phyloP scores from a whole-genome alignment of 2,113 vertebrate species.

The Oryzias javanicus region DNA sequence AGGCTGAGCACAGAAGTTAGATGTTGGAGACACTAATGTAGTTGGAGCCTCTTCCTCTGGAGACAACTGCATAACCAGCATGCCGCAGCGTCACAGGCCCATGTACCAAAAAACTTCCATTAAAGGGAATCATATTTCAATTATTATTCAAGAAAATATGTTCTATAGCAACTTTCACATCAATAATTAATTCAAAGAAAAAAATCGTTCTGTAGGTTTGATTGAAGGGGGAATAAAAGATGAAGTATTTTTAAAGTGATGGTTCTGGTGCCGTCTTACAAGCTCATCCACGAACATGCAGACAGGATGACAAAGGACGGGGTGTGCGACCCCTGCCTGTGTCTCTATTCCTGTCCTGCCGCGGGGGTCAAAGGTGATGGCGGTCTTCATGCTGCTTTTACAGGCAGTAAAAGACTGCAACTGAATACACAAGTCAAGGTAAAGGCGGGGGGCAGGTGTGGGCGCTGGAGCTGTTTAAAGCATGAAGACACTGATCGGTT shows the following conservation, averaged over 20 bases:
- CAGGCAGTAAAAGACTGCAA: conserved; percentile 76
- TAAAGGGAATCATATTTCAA: too few relatives aligned
- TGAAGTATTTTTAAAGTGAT: neutral
- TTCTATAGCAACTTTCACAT: too few relatives aligned
- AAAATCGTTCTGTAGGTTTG: neutral
- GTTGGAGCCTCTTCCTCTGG: too few relatives aligned
- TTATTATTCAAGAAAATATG: too few relatives aligned
- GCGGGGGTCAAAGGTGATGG: conserved; percentile 70
- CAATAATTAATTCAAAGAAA: neutral
- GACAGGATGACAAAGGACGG: conserved; percentile 43
- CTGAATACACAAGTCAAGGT: conserved; percentile 80
- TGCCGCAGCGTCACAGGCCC: too few relatives aligned
- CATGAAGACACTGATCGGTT: conserved; percentile 6
- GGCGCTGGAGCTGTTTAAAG: conserved; percentile 8
- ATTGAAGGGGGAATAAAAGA: neutral
- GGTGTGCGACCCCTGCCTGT: conserved; percentile 60
- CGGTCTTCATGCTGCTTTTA: conserved; percentile 64
- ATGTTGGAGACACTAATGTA: too few relatives aligned
- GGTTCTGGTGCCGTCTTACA: neutral
- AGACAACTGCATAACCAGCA: too few relatives aligned
- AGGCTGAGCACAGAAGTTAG: too few relatives aligned
- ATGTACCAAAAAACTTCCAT: too few relatives aligned
- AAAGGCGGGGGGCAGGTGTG: conserved; percentile 24
- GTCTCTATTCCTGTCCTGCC: conserved; percentile 72
- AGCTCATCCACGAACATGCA: conserved; percentile 2